phyloP scores from a whole-genome alignment of 1,140 invertebrate species.

The Babylonia areolata region DNA sequence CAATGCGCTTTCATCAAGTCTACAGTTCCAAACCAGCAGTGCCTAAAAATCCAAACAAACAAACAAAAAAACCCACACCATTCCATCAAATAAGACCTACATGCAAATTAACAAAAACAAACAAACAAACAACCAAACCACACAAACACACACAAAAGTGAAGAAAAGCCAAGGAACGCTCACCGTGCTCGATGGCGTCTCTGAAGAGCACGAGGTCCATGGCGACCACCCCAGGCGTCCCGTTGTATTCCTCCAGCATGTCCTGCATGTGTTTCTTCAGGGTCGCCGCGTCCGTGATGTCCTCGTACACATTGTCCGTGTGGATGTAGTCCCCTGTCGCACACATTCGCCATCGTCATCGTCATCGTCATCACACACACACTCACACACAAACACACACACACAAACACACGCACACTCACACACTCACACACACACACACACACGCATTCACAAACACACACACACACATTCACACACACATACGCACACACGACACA shows the following conservation, averaged over 20 bases:
- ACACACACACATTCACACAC: too few relatives aligned
- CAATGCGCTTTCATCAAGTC: too few relatives aligned
- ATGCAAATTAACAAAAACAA: background rate
- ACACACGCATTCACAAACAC: too few relatives aligned
- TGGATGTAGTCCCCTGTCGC: constrained; percentile 83
- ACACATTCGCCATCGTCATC: constrained; percentile 14
- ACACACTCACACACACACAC: too few relatives aligned
- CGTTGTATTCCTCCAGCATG: constrained; percentile 88
- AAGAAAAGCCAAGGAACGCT: constrained; percentile 24
- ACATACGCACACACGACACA: too few relatives aligned
- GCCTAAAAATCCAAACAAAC: too few relatives aligned
- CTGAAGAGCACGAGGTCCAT: constrained; percentile 89
- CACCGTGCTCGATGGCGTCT: constrained; percentile 87
- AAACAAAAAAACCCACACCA: background rate
- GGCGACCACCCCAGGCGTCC: constrained; percentile 83
- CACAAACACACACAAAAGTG: background rate
- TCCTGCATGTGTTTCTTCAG: constrained; percentile 82
- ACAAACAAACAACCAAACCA: too few relatives aligned
- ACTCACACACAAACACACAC: too few relatives aligned
- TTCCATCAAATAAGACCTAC: background rate
- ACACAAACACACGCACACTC: too few relatives aligned
- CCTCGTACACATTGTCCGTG: constrained; percentile 86
- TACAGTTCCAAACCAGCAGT: too few relatives aligned
- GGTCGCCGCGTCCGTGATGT: constrained; percentile 81
- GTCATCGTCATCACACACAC: too few relatives aligned